Evolutionary conservation across 2,113 vertebrate genomes (phyloP).

Genomic region (Anseranas semipalmata): DNA sequence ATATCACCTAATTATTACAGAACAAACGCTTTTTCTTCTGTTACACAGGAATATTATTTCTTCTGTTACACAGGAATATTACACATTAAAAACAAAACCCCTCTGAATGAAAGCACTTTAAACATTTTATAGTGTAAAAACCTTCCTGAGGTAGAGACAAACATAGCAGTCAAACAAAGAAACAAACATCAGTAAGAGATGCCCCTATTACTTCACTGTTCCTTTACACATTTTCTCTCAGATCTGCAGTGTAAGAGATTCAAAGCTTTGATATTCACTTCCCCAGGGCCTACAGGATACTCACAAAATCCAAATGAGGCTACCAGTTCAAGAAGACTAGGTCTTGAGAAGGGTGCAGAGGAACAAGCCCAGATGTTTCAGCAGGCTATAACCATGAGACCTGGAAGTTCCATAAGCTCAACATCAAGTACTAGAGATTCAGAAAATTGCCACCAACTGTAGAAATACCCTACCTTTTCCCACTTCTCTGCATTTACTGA

Average conservation of each 20-base stretch:
- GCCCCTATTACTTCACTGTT: not conserved
- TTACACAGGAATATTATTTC: not conserved
- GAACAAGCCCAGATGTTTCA: not conserved
- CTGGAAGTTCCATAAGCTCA: not conserved
- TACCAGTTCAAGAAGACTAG: not conserved
- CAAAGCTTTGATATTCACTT: not conserved
- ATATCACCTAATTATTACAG: not conserved
- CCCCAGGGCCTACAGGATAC: not conserved
- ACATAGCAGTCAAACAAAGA: not conserved
- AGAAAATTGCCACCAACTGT: not conserved
- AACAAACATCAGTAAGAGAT: not conserved
- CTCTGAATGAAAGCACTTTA: not conserved
- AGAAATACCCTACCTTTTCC: not conserved
- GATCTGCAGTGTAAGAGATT: not conserved
- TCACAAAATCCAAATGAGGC: not conserved
- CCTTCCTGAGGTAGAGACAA: not conserved
- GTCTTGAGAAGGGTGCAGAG: not conserved
- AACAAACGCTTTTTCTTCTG: not conserved
- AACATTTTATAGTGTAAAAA: not conserved
- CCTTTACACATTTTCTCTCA: not conserved
- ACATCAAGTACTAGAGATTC: not conserved
- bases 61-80: not conserved
- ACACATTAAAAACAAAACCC: not conserved
- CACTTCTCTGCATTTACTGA: not conserved
- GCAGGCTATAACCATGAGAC: not conserved